These are phyloP conservation scores for Thalassoma bifasciatum DNA, from an alignment of 2,113 vertebrate genomes.

Conservation along the genomic window DNA sequence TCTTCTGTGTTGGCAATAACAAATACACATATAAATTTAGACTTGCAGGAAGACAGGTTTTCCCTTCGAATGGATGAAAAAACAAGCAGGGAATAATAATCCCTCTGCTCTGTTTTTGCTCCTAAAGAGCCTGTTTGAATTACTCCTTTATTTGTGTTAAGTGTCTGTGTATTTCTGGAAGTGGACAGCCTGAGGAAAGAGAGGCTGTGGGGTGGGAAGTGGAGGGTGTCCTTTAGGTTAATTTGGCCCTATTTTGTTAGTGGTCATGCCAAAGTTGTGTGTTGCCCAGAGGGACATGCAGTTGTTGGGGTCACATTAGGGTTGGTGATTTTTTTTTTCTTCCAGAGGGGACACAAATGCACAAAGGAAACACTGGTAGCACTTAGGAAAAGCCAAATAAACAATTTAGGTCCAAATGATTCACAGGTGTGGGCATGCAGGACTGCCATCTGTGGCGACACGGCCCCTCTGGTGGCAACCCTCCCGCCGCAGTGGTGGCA, in stretches of 20 bases:
- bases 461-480: constrained; percentile 64
- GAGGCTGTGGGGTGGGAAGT: constrained; percentile 37
- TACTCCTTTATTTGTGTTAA: constrained; percentile 64
- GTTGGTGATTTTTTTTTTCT: constrained; percentile 45
- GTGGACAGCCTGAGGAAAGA: constrained; percentile 61
- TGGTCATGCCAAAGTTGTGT: constrained; percentile 65
- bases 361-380: constrained; percentile 85
- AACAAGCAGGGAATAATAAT: constrained; percentile 45
- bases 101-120: constrained; percentile 36
- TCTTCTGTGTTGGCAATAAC: constrained; percentile 54
- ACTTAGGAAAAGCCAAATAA: constrained; percentile 85
- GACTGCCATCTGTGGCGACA: constrained; percentile 77
- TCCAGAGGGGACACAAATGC: constrained; percentile 71
- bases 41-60: constrained; percentile 46
- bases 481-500: constrained; percentile 60
- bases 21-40: constrained; percentile 56
- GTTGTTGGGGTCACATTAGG: constrained; percentile 33
- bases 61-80: constrained; percentile 45
- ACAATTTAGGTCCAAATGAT: constrained; percentile 85
- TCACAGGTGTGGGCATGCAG: constrained; percentile 84
- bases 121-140: constrained; percentile 58
- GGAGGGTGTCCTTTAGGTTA: constrained; percentile 69
- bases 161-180: constrained; percentile 61
- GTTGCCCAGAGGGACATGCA: constrained; percentile 64
- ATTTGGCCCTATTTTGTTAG: constrained; percentile 70